These are phyloP conservation scores for Uria lomvia DNA, from an alignment of 2,113 vertebrate genomes.

Conservation along the genomic window DNA sequence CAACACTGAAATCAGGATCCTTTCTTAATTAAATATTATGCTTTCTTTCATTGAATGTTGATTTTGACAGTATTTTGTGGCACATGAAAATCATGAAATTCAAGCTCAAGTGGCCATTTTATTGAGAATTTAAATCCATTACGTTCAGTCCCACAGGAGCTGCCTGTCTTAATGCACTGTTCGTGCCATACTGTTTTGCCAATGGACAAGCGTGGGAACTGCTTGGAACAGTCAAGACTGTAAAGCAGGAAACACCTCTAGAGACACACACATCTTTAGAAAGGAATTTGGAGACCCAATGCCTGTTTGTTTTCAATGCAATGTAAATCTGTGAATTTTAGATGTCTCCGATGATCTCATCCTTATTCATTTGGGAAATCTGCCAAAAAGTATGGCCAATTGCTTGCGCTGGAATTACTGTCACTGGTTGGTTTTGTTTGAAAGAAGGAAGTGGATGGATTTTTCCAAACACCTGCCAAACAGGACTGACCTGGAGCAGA, in stretches of 20 bases:
- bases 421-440: neutral
- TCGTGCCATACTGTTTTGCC: neutral
- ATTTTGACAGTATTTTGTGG: neutral
- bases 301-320: neutral
- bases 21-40: neutral
- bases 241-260: neutral
- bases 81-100: neutral
- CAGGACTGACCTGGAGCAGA: neutral
- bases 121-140: neutral
- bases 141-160: neutral
- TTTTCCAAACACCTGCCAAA: neutral
- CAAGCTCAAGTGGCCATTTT: neutral
- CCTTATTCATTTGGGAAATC: neutral
- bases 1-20: neutral
- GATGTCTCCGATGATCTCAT: neutral
- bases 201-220: accelerated
- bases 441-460: neutral
- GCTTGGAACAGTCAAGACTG: neutral
- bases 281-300: neutral
- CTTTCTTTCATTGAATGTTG: neutral
- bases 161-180: accelerated
- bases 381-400: neutral
- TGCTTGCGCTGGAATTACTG: neutral
- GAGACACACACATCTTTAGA: neutral
- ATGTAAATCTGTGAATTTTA: neutral